These are phyloP conservation scores for Typhlichthys eigenmanni DNA, from an alignment of 2,797 vertebrate genomes.

Conservation along the genomic window DNA sequence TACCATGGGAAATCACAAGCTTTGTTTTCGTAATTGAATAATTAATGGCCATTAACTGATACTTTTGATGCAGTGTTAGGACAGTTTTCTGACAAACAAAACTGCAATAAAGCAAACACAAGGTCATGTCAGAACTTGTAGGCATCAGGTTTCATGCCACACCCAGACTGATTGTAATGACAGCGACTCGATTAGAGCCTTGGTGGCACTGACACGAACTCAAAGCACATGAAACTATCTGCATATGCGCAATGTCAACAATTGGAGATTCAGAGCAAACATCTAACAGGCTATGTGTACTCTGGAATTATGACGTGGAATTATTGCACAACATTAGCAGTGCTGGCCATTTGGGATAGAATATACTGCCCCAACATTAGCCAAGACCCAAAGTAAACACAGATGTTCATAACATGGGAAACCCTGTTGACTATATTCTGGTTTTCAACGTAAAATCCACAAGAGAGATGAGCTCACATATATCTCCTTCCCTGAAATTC, in stretches of 20 bases:
- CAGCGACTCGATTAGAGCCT: constrained; percentile 54
- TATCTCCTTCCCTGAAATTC: constrained; percentile 60
- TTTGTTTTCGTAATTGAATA: no score
- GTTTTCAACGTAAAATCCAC: constrained; percentile 60
- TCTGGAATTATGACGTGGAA: constrained; percentile 40
- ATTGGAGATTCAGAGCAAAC: constrained; percentile 47
- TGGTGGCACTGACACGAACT: constrained; percentile 49
- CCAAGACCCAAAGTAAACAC: constrained; percentile 67
- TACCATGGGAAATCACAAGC: neutral
- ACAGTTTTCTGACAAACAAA: constrained; percentile 50
- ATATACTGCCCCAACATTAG: constrained; percentile 50
- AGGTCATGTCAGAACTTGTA: constrained; percentile 69
- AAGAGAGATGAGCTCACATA: constrained; percentile 73
- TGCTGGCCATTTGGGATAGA: constrained; percentile 46
- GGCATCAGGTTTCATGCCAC: constrained; percentile 71
- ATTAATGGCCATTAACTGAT: neutral
- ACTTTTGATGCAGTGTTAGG: constrained; percentile 12
- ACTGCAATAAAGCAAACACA: constrained; percentile 44
- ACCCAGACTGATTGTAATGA: constrained; percentile 59
- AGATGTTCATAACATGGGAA: constrained; percentile 71
- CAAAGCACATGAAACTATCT: constrained; percentile 32
- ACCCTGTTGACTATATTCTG: constrained; percentile 38
- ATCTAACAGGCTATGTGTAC: constrained; percentile 53
- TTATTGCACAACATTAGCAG: constrained; percentile 58
- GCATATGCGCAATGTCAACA: constrained; percentile 31